A percentile compares a stretch with the other conserved stretches of the same genome.
These are phyloP conservation scores for Diarsia mendica DNA, from an alignment of 2,888 invertebrate species.

Conservation along the genomic window DNA sequence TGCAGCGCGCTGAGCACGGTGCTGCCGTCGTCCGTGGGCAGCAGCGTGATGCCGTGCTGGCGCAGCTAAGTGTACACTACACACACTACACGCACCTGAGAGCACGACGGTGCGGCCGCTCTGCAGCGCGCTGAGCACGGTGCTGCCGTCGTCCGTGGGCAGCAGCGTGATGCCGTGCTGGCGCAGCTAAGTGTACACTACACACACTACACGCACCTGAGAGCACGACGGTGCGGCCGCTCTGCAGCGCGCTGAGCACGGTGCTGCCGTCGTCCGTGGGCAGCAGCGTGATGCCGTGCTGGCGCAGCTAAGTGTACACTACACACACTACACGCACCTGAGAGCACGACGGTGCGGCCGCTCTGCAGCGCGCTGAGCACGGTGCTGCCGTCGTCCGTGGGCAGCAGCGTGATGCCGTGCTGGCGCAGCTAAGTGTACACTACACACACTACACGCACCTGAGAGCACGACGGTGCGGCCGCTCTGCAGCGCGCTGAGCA, in stretches of 20 bases:
- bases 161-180: no score
- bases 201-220: no score
- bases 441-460: constrained; percentile 73
- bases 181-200: no score
- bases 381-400: constrained; percentile 93
- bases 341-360: constrained; percentile 96
- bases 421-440: constrained; percentile 86
- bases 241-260: no score
- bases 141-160: background rate
- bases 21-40: background rate
- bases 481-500: constrained; percentile 95
- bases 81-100: no score
- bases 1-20: no score
- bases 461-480: constrained; percentile 96
- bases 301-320: no score
- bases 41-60: no score
- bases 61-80: no score
- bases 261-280: constrained; percentile 1
- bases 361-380: constrained; percentile 95
- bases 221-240: no score
- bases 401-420: constrained; percentile 96
- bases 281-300: no score
- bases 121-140: background rate
- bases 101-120: no score
- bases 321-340: constrained; percentile 80